A percentile compares a stretch with the other conserved stretches of the same genome.
These are phyloP conservation scores for Paguma larvata DNA, from an alignment of 2,797 vertebrate species.

Conservation along the genomic window DNA sequence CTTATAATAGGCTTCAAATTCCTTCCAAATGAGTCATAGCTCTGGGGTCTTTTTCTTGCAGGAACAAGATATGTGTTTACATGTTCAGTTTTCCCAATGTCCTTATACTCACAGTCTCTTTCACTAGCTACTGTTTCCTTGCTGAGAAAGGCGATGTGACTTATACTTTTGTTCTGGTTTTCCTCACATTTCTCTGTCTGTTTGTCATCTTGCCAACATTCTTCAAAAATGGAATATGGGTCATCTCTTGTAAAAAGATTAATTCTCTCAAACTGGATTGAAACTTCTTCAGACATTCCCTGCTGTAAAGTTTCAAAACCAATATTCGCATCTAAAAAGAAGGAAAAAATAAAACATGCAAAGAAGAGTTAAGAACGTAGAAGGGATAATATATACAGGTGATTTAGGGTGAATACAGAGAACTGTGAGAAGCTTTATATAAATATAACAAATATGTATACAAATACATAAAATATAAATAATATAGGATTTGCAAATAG, in stretches of 20 bases:
- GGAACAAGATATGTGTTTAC: neutral
- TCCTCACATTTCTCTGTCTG: neutral
- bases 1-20: neutral
- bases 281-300: slow-evolving; percentile 24
- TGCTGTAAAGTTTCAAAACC: slow-evolving; percentile 53
- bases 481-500: neutral
- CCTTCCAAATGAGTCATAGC: slow-evolving; percentile 30
- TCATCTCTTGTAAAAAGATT: slow-evolving; percentile 38
- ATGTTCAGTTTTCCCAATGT: neutral
- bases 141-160: neutral
- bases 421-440: neutral
- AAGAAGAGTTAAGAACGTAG: neutral
- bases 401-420: neutral
- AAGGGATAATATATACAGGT: neutral
- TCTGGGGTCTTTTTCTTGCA: neutral
- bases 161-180: neutral
- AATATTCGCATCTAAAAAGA: slow-evolving; percentile 51
- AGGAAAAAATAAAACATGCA: slow-evolving; percentile 33
- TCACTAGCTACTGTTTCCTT: neutral
- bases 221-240: slow-evolving; percentile 1
- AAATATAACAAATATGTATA: neutral
- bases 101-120: neutral
- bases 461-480: neutral
- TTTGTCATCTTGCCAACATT: slow-evolving; percentile 29
- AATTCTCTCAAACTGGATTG: slow-evolving; percentile 23